Evolutionary conservation across 2,113 vertebrate species (phyloP), one percentile per base, ranked within the genome.

Genomic region (Benitochromis conjunctus): DNA sequence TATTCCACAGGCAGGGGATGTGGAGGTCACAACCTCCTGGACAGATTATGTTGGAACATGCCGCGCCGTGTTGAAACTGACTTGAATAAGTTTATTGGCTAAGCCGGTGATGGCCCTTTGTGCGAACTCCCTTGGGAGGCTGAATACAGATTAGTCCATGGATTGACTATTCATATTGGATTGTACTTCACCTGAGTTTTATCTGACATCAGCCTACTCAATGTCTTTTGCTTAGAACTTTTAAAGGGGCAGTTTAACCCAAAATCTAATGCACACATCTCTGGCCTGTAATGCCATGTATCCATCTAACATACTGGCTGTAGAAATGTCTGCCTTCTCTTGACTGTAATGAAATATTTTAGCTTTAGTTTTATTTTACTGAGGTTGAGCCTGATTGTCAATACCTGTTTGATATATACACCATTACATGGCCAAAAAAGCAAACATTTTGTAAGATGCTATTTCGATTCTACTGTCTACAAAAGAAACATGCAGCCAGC

Each of bases 1-100:
- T 99, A 98, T 98, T 96, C 97, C 85, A 60, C 92, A 80, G 89
- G 89, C 92, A 83, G 96, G 94, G 96, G 96, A 96, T 93, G 96
- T 94, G 95, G 96, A 96, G 95, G 94, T 97, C 96, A 90, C 93
- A 93, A 97, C 97, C 96, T 96, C 94, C 94, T 92, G 96, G 96
- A 96, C 94, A 94, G 89, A 94, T 96, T 95, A 96, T 94, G 92
- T 80, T 86, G 91, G 92, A 88, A 94, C 87, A 92, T 19, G 86
- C 76, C 14, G 76, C 26, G 56, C 86, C 79, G 92, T 91, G 93
- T 94, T 93, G 93, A 95, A 92, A 93, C 89, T 36, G 81, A 80
- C 87, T 92, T 92, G 90, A 93, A 94, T 92, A 90, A 34, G 85
- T 94, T 94, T 86, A 91, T 90, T 85, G 92, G 93, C 86, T 86